Conservation (phyloP, 1,140 invertebrate genomes). For the Aethina tumida region DNA sequence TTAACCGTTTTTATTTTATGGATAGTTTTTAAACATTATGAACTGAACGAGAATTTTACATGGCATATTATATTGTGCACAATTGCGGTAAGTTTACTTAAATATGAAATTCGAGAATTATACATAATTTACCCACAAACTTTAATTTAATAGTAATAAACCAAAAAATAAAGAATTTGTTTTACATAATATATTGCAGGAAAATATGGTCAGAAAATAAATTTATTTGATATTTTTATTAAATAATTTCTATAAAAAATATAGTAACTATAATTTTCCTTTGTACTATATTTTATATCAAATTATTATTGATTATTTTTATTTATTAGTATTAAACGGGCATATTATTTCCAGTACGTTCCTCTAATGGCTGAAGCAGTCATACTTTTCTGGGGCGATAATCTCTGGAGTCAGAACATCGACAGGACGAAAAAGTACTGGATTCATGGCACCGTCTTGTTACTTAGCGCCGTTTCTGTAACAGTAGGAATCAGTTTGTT, state of each 20-base stretch:
- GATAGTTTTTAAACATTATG: no score
- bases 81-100: slow-evolving; percentile 19
- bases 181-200: neutral
- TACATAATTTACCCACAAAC: neutral
- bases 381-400: slow-evolving; percentile 22
- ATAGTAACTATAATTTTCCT: neutral
- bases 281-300: neutral
- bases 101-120: neutral
- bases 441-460: slow-evolving; percentile 22
- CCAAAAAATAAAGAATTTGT: neutral
- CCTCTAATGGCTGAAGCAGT: slow-evolving; percentile 26
- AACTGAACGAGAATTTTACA: no score
- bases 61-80: slow-evolving; percentile 25
- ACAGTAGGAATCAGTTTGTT: slow-evolving; percentile 17
- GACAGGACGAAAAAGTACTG: slow-evolving; percentile 19
- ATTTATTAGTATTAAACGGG: neutral
- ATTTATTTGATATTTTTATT: neutral
- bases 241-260: no score
- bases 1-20: no score
- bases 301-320: neutral
- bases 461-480: slow-evolving; percentile 15
- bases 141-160: neutral
- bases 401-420: slow-evolving; percentile 21
- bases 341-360: slow-evolving; percentile 19
- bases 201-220: neutral